A percentile compares a stretch with the other conserved stretches of the same genome.
Evolutionary conservation across 2,888 invertebrate species (phyloP).

Genomic region (Physocephala rufipes): DNA sequence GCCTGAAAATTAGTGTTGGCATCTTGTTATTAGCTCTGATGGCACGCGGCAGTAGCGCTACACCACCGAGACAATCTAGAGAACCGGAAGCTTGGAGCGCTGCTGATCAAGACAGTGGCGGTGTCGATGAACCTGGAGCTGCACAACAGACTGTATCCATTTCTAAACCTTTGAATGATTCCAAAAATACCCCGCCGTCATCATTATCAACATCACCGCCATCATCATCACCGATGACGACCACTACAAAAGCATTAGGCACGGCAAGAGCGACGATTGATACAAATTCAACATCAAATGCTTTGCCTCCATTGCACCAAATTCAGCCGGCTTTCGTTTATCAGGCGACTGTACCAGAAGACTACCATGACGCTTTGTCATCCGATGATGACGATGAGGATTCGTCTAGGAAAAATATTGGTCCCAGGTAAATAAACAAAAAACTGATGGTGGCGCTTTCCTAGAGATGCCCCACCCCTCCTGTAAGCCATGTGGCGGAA

Average conservation of each 20-base stretch:
- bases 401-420: conserved; percentile 70
- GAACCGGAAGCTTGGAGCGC: too few species aligned
- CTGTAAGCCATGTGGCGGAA: too few species aligned
- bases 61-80: conserved; percentile 44
- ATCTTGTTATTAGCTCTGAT: too few species aligned
- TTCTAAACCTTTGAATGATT: neutral
- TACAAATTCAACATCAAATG: conserved; percentile 27
- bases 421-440: conserved; percentile 69
- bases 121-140: conserved; percentile 24
- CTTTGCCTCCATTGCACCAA: conserved; percentile 25
- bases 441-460: too few species aligned
- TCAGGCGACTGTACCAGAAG: conserved; percentile 50
- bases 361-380: neutral
- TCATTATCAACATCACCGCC: conserved; percentile 7
- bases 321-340: conserved; percentile 56
- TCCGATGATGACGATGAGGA: conserved; percentile 60
- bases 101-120: conserved; percentile 38
- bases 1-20: conserved; percentile 45
- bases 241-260: conserved; percentile 38
- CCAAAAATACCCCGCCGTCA: too few species aligned
- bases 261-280: conserved; percentile 14
- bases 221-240: conserved; percentile 32
- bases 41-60: conserved; percentile 40
- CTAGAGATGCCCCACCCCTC: too few species aligned
- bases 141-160: conserved; percentile 32